Percentiles rank a stretch among this genome's conserved stretches.
phyloP scores from a whole-genome alignment of 2,797 vertebrate species.

The Cryptoprocta ferox region DNA sequence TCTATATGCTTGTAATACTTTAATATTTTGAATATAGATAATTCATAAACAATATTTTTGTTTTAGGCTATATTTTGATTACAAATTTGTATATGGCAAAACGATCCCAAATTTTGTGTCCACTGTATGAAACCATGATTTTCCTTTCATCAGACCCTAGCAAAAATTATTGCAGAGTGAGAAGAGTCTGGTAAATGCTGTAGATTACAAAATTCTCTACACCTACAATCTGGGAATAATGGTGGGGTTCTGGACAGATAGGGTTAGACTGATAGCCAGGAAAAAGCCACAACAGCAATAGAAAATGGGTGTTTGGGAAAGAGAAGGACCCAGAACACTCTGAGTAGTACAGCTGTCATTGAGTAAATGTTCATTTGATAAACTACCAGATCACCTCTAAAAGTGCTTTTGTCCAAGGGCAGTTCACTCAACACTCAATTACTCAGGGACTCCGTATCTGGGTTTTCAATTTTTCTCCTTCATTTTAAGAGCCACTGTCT shows the following conservation, averaged over 20 bases:
- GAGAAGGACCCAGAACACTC: not conserved
- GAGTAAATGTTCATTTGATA: conserved; percentile 19
- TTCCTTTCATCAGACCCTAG: not conserved
- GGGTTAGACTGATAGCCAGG: not conserved
- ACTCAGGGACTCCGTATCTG: not conserved
- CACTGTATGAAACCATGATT: not conserved
- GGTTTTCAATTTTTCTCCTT: not conserved
- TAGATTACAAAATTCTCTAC: not conserved
- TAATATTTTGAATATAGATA: not conserved
- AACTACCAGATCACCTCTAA: not conserved
- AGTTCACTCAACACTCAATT: conserved; percentile 14
- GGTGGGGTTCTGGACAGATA: not conserved
- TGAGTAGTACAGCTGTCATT: not conserved
- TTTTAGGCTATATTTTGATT: not conserved
- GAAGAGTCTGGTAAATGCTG: not conserved
- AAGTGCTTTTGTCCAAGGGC: conserved; percentile 18
- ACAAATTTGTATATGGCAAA: not conserved
- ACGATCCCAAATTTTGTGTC: not conserved
- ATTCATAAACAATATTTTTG: not conserved
- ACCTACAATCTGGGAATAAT: not conserved
- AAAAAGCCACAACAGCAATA: not conserved
- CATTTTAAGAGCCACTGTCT: not conserved
- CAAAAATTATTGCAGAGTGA: not conserved
- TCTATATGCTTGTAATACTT: not conserved
- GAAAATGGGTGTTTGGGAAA: conserved; percentile 12